Percentiles rank a stretch among this genome's conserved stretches.
Evolutionary conservation across 2,888 invertebrate species (phyloP).

Genomic region (Lypha dubia): DNA sequence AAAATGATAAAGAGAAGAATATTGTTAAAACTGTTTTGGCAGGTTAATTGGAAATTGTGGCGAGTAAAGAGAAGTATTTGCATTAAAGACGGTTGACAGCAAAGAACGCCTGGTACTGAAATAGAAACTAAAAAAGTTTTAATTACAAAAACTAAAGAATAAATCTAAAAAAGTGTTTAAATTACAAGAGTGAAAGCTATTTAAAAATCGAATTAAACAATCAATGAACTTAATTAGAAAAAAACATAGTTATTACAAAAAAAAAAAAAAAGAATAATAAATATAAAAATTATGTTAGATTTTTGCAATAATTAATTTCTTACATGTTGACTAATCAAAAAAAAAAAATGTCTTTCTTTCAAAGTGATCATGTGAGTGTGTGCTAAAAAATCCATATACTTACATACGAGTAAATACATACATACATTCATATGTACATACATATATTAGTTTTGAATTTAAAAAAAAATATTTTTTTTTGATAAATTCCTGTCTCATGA

Average conservation of each 20-base stretch:
- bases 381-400: neutral
- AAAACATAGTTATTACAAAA: too few species aligned
- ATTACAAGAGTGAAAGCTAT: neutral
- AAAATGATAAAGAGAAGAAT: slow-evolving; percentile 32
- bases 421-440: too few species aligned
- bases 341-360: slow-evolving; percentile 70
- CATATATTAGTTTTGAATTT: slow-evolving; percentile 21
- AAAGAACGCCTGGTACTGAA: slow-evolving; percentile 43
- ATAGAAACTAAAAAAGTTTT: slow-evolving; percentile 1
- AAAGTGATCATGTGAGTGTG: slow-evolving; percentile 74
- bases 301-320: neutral
- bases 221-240: neutral
- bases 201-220: neutral
- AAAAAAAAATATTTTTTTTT: neutral
- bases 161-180: neutral
- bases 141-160: neutral
- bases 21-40: slow-evolving; percentile 42
- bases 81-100: slow-evolving; percentile 47
- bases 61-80: slow-evolving; percentile 51
- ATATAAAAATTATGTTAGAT: neutral
- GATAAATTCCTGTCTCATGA: slow-evolving; percentile 44
- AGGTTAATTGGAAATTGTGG: slow-evolving; percentile 41
- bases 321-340: slow-evolving; percentile 15
- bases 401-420: too few species aligned
- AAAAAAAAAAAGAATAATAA: too few species aligned